Percentiles rank a stretch among this genome's conserved stretches.
Evolutionary conservation across 2,888 invertebrate genomes (phyloP).

Genomic region (Piscicola geometra): DNA sequence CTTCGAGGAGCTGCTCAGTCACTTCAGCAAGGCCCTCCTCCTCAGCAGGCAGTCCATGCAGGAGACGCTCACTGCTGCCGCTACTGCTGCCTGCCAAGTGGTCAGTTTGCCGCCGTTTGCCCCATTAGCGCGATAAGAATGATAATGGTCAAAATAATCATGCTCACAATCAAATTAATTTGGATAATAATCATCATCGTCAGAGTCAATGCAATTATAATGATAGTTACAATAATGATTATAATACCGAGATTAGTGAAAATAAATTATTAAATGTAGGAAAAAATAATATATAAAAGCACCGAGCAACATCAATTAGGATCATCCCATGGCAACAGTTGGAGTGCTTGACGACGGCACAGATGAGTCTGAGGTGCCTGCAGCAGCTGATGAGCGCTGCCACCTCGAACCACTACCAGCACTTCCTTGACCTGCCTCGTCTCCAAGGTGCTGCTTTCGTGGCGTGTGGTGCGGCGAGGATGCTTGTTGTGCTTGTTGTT

Average conservation of each 20-base stretch:
- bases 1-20: not conserved
- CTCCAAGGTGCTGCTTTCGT: not conserved
- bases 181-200: too few species aligned
- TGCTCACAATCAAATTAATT: too few species aligned
- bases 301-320: not conserved
- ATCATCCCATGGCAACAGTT: constrained; percentile 1
- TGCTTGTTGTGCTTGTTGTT: too few species aligned
- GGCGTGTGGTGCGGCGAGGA: too few species aligned
- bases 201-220: not conserved
- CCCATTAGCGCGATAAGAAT: too few species aligned
- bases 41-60: not conserved
- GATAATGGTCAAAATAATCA: too few species aligned
- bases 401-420: not conserved
- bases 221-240: not conserved
- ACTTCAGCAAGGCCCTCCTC: constrained; percentile 6
- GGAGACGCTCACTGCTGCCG: not conserved
- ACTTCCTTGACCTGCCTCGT: not conserved
- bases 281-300: not conserved
- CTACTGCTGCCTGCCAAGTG: too few species aligned
- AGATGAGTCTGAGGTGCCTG: constrained; percentile 22
- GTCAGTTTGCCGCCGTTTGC: too few species aligned
- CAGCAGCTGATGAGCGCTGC: constrained; percentile 6
- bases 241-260: not conserved
- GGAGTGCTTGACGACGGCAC: constrained; percentile 10
- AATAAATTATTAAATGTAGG: not conserved